Conservation (phyloP, 1,140 invertebrate genomes). For the Pseudomyrmex gracilis region DNA sequence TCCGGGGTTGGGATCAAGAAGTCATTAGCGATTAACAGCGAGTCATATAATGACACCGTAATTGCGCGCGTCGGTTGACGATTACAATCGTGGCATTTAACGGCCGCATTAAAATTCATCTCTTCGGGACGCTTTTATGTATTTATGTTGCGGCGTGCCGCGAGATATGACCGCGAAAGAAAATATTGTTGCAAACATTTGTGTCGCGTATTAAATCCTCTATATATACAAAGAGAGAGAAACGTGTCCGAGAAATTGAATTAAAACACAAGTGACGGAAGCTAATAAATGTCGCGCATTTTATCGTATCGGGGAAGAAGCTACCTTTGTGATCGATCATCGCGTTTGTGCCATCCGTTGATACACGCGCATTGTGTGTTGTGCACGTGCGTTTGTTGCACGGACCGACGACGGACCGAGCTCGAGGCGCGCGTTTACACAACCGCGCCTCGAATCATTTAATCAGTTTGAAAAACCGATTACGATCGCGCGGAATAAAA, state of each 20-base stretch:
- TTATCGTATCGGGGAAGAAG: neutral
- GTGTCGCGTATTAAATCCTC: too few species aligned
- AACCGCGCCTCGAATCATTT: neutral
- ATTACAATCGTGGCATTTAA: constrained; percentile 46
- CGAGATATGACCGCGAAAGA: too few species aligned
- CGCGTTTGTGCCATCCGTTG: neutral
- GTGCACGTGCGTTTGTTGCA: too few species aligned
- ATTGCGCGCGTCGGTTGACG: constrained; percentile 50
- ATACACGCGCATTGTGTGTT: neutral
- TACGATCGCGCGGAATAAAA: neutral
- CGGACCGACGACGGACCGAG: too few species aligned
- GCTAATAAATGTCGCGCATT: neutral
- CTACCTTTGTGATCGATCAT: neutral
- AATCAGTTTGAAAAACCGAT: neutral
- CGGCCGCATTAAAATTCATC: constrained; percentile 13
- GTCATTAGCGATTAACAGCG: constrained; percentile 62
- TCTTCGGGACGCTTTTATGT: constrained; percentile 37
- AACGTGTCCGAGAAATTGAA: neutral
- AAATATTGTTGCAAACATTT: too few species aligned
- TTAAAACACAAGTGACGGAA: too few species aligned
- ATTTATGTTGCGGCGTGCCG: constrained; percentile 1
- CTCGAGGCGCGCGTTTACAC: too few species aligned
- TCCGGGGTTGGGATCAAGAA: constrained; percentile 66
- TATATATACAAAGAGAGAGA: neutral
- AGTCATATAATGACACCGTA: constrained; percentile 65